phyloP scores from a whole-genome alignment of 2,797 vertebrate species.

The Anisognathus igniventris region DNA sequence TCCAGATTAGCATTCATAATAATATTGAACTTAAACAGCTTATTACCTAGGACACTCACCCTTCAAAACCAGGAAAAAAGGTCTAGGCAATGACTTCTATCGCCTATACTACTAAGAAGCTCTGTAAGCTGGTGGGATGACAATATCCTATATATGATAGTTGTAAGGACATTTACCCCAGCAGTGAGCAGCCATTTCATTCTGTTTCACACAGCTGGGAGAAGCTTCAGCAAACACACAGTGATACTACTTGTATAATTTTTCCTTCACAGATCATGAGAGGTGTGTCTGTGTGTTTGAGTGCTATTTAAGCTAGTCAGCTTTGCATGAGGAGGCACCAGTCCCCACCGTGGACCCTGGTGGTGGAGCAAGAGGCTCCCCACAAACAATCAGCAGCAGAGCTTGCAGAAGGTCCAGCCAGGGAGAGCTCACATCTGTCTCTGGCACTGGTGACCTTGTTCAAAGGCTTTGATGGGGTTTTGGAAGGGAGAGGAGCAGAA shows the following conservation, averaged over 20 bases:
- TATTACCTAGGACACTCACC: background rate
- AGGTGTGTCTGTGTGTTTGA: background rate
- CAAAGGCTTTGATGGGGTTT: background rate
- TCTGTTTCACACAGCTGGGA: background rate
- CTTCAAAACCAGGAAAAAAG: background rate
- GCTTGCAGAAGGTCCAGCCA: accelerated
- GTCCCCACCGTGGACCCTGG: accelerated
- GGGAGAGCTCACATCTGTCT: background rate
- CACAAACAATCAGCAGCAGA: background rate
- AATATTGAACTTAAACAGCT: background rate
- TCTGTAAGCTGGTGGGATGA: background rate
- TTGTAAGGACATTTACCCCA: background rate
- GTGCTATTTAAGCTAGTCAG: background rate
- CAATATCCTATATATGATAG: background rate
- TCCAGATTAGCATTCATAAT: background rate
- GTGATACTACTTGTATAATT: background rate
- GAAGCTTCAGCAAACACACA: background rate
- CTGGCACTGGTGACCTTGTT: background rate
- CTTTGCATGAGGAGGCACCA: background rate
- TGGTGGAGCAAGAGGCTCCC: background rate
- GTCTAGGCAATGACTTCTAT: background rate
- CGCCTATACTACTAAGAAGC: background rate
- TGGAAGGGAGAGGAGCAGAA: background rate
- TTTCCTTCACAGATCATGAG: background rate
- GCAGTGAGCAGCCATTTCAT: background rate